Conservation (phyloP, 2,888 invertebrate genomes). For the Agapostemon virescens region DNA sequence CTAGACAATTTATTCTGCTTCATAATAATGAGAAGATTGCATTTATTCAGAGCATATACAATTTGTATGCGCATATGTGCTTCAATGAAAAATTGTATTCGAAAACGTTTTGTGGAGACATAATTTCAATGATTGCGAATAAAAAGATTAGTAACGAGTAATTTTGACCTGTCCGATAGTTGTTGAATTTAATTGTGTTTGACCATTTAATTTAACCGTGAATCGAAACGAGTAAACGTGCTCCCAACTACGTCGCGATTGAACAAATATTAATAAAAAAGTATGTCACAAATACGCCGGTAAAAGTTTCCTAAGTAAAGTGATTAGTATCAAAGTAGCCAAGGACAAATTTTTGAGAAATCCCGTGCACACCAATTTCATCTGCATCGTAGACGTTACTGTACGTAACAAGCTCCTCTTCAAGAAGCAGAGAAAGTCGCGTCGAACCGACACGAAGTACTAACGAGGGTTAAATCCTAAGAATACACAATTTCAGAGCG, state of each 20-base stretch:
- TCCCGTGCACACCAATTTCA: not conserved
- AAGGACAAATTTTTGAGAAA: not conserved
- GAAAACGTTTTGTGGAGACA: too few species aligned
- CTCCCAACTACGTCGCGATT: not conserved
- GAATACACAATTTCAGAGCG: not conserved
- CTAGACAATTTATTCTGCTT: too few species aligned
- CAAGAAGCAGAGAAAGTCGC: not conserved
- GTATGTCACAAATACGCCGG: not conserved
- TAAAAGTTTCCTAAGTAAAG: not conserved
- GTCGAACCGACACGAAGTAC: not conserved
- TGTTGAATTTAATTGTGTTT: too few species aligned
- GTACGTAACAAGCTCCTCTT: not conserved
- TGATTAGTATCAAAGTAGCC: not conserved
- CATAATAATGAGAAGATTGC: too few species aligned
- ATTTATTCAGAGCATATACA: too few species aligned
- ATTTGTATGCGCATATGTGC: too few species aligned
- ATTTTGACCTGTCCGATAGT: too few species aligned
- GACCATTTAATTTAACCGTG: not conserved
- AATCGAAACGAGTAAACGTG: not conserved
- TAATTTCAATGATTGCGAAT: too few species aligned
- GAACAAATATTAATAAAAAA: not conserved
- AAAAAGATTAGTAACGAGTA: too few species aligned
- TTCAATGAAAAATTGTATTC: too few species aligned
- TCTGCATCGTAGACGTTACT: not conserved
- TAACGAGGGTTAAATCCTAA: not conserved